phyloP scores from a whole-genome alignment of 1,140 invertebrate genomes.

The Heliconius melpomene region DNA sequence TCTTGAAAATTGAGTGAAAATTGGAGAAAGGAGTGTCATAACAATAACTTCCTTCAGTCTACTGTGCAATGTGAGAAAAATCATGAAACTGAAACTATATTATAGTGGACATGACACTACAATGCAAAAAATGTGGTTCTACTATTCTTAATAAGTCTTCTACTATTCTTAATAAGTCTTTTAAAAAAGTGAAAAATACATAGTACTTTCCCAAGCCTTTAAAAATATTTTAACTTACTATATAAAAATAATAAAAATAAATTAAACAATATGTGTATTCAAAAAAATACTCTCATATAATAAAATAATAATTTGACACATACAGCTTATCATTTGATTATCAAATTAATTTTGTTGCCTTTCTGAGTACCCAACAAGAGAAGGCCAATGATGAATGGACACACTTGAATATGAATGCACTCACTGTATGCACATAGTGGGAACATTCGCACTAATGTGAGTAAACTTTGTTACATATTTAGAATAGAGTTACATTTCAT shows the following conservation, averaged over 20 bases:
- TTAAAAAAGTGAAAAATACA: too few species aligned
- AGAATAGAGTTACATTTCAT: background rate
- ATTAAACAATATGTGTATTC: background rate
- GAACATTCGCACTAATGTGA: conserved; percentile 45
- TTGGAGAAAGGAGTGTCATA: too few species aligned
- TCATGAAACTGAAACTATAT: too few species aligned
- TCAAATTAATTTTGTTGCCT: conserved; percentile 25
- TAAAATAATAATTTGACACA: conserved; percentile 25
- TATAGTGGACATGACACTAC: too few species aligned
- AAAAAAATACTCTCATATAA: background rate
- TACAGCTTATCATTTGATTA: conserved; percentile 9
- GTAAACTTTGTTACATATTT: conserved; percentile 33
- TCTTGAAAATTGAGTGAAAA: too few species aligned
- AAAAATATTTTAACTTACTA: too few species aligned
- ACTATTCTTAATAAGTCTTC: too few species aligned
- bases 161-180: too few species aligned
- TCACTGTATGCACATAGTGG: conserved; percentile 39
- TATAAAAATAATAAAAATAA: background rate
- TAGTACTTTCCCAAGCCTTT: too few species aligned
- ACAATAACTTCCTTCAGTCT: too few species aligned
- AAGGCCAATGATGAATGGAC: conserved; percentile 37
- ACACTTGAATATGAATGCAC: conserved; percentile 46
- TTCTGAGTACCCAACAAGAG: conserved; percentile 30
- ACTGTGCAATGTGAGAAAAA: too few species aligned
- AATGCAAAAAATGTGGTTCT: too few species aligned